These are phyloP conservation scores for Notothenia coriiceps DNA, from an alignment of 2,113 vertebrate genomes.

Conservation along the genomic window DNA sequence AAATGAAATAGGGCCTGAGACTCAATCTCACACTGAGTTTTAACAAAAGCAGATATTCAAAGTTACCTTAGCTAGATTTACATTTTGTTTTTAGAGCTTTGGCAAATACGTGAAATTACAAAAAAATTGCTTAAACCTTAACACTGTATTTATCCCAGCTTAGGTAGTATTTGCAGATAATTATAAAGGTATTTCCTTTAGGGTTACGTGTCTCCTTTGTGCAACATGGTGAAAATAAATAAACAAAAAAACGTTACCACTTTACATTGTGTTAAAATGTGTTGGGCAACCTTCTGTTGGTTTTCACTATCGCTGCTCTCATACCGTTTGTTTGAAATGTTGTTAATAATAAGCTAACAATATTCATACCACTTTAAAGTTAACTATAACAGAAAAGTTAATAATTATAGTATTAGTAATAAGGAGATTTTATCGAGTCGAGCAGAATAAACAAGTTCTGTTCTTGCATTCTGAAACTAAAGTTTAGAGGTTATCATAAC, in stretches of 20 bases:
- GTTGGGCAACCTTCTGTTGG: neutral
- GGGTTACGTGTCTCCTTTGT: neutral
- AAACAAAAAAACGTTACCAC: too few species aligned
- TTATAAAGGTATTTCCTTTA: too few species aligned
- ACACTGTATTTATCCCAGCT: neutral
- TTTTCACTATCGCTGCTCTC: neutral
- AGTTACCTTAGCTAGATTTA: slow-evolving; percentile 5
- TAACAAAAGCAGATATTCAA: neutral
- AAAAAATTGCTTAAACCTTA: too few species aligned
- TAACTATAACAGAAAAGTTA: too few species aligned
- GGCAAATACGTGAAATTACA: too few species aligned
- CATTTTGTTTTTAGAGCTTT: neutral
- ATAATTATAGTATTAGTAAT: too few species aligned
- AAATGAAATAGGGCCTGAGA: neutral
- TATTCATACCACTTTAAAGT: too few species aligned
- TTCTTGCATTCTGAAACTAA: too few species aligned
- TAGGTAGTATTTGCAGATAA: neutral
- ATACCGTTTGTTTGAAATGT: neutral
- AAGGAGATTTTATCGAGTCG: too few species aligned
- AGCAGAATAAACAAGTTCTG: too few species aligned
- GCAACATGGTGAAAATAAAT: neutral
- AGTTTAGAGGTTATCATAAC: too few species aligned
- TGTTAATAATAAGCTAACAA: neutral
- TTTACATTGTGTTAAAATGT: too few species aligned
- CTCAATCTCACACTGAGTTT: neutral